Evolutionary conservation across 2,888 invertebrate genomes (phyloP).

Genomic region (Heliconius ethilla): DNA sequence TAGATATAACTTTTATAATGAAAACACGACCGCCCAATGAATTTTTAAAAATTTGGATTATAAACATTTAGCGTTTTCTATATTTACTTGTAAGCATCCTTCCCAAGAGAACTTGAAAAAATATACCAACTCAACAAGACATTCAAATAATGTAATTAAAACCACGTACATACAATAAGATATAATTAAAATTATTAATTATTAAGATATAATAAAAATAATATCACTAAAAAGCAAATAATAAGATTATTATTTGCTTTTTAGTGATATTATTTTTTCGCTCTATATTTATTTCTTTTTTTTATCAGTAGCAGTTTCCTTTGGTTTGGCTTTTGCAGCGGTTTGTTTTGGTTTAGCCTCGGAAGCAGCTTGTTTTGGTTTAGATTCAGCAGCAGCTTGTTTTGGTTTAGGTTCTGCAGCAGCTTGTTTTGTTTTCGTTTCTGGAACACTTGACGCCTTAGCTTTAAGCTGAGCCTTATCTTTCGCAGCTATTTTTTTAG

Average conservation of each 20-base stretch:
- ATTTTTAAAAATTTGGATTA: neutral
- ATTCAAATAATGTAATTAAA: neutral
- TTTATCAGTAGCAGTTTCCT: neutral
- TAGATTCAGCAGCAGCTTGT: neutral
- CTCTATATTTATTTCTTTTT: neutral
- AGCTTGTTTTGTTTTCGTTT: constrained; percentile 41
- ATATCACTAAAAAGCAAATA: too few species aligned
- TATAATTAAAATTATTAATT: neutral
- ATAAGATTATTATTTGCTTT: neutral
- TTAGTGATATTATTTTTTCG: neutral
- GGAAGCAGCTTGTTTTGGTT: neutral
- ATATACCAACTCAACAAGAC: neutral
- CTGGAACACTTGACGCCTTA: constrained; percentile 28
- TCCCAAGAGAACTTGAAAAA: neutral
- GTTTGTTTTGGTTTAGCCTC: neutral
- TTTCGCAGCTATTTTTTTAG: constrained; percentile 41
- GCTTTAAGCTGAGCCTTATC: constrained; percentile 44
- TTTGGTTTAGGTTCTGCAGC: constrained; percentile 39
- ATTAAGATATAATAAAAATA: too few species aligned
- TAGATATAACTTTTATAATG: neutral
- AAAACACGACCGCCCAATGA: neutral
- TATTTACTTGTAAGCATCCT: neutral
- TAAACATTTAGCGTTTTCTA: too few species aligned
- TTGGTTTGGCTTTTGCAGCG: neutral
- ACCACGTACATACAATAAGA: neutral